Evolutionary conservation across 2,113 vertebrate species (phyloP), one percentile per base, ranked within the genome.

Genomic region (Platichthys stellatus): DNA sequence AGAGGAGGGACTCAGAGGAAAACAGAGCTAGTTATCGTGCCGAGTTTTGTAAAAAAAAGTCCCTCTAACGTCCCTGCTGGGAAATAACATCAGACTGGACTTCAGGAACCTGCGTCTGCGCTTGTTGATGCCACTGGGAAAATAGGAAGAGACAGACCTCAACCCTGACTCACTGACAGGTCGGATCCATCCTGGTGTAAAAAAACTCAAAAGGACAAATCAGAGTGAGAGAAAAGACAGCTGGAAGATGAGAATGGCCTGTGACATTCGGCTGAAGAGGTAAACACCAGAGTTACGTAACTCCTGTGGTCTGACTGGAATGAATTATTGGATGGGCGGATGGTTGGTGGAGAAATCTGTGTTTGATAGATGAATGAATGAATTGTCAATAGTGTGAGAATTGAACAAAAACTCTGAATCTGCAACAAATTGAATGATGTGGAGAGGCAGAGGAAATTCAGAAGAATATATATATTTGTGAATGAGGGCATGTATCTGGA

Each of bases 201-300:
- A 80, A 61, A 81, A 61, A 0, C 23, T 23, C 23, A 64, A 65
- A 60, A 81, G 77, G 28, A 59, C 63, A 63, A 23, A 80, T 49
- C 65, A 72, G 45, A 66, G 64, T 20, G 60, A 87, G 67, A 80
- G 78, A 72, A 82, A 76, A 38, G 45, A 35, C 82, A 81, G 69
- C 82, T 76, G 80, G 57, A 51, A 92, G 84, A 90, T 91, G 81
- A 93, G 90, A 90, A 96, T 97, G 95, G 93, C 95, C 82, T 97
- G 94, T 92, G 95, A 96, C 91, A 92, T 96, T 92, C 93, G 96
- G 79, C 95, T 96, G 90, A 94, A 95, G 93, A 97, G 95, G 95
- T 97, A 96, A 95, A 90, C 77, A 84, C 26, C 43, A 26, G 40
- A 35, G 51, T 91, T 87, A 76, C 47, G 63, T 83, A 90, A 90